Base-by-base conservation (phyloP, 2,113 vertebrate species). In the Caracal caracal region DNA sequence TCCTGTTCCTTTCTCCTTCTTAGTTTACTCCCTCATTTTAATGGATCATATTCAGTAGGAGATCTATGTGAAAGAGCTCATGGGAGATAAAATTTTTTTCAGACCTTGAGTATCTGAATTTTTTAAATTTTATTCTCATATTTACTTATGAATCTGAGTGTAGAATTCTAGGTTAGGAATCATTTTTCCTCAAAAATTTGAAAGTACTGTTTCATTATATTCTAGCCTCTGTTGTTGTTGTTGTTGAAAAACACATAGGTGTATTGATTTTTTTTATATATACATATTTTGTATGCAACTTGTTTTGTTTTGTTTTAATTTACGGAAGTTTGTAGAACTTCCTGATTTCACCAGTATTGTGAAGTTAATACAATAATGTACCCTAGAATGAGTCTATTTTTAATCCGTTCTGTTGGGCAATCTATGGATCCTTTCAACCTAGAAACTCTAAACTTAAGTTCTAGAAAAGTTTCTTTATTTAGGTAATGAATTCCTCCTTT, bases 101-200 rank as follows among this genome's bases (percentile, higher is more conserved):
- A 68, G 37, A 49, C 3, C 13, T 73, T 56, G 33, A 43, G 33
- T 71, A 59, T 81, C 75, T 81, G 30, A 73, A 73, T 65, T 56
- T 88, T 75, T 53, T 17, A n/a, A 65, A 65, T 73, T 92, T 17
- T 47, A 33, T 49, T 22, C 6, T 88, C 59, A 70, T n/a, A 56
- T 88, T 76, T 83, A 33, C 19, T 81, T 93, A 49, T 76, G 47
- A 83, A 88, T 88, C n/a, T 16, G 47, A 92, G 0, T 35, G 6
- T 61, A 93, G 59, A 93, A 93, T 59, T 76, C 76, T 68, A 88
- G 16, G 3, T 76, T 94, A 61, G 26, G 6, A 93, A 75, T 78
- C n/a, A 47, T n/a, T 93, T 95, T 89, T 89, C 70, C 26, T 78
- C 61, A 78, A 70, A 89, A 83, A 16, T 56, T 83, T 87, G 9